Conservation (phyloP, 2,797 vertebrate genomes). For the Chloroceryle inda region DNA sequence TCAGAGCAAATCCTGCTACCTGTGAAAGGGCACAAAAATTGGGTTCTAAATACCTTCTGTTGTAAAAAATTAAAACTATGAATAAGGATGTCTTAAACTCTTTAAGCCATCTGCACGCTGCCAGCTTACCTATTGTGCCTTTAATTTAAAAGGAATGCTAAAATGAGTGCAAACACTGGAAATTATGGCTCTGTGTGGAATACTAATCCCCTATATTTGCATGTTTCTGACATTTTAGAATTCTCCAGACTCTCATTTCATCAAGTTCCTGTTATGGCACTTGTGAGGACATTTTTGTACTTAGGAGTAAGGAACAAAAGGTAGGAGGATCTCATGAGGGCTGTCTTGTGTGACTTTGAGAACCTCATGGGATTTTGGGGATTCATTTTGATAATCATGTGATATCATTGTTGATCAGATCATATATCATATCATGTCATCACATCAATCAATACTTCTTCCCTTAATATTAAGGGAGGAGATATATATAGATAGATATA, state of each 20-base stretch:
- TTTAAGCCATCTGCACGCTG: conserved; percentile 17
- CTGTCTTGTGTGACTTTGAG: neutral
- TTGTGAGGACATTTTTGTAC: neutral
- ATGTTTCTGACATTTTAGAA: conserved; percentile 40
- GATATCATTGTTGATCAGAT: too few species aligned
- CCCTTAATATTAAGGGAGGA: neutral
- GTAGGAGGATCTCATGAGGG: neutral
- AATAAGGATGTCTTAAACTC: conserved; percentile 23
- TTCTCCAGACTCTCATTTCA: conserved; percentile 26
- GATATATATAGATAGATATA: too few species aligned
- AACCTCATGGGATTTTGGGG: neutral
- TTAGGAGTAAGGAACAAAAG: neutral
- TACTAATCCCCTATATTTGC: neutral
- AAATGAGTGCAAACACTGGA: conserved; percentile 61
- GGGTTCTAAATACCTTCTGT: neutral
- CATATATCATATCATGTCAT: too few species aligned
- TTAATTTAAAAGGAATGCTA: conserved; percentile 62
- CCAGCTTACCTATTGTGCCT: conserved; percentile 57
- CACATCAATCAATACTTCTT: neutral
- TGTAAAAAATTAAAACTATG: neutral
- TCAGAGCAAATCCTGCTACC: conserved; percentile 2
- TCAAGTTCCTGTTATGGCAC: neutral
- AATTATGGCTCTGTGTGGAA: conserved; percentile 54
- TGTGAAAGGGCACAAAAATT: conserved; percentile 6
- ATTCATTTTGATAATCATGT: neutral